Conservation (phyloP, 2,888 invertebrate genomes). For the Limnephilus marmoratus region DNA sequence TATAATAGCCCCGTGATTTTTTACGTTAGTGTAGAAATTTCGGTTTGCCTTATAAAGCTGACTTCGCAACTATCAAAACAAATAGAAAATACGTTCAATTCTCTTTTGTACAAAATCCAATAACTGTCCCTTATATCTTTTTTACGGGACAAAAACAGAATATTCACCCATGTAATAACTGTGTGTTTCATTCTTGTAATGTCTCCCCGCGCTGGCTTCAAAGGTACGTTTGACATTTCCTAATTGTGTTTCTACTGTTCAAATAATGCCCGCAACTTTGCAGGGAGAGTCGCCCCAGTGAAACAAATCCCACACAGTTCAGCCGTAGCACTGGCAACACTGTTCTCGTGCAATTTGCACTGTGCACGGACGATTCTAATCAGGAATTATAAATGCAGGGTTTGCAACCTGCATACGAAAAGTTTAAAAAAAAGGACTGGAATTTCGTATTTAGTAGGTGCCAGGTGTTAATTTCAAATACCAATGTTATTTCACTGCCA, state of each 20-base stretch:
- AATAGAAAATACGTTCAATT: background rate
- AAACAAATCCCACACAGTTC: background rate
- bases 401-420: background rate
- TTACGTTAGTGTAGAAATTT: no score
- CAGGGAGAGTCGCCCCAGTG: background rate
- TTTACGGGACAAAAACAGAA: background rate
- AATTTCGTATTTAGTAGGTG: background rate
- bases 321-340: background rate
- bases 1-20: no score
- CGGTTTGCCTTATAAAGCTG: background rate
- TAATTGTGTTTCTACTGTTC: slow-evolving; percentile 2
- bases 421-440: background rate
- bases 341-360: background rate
- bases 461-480: no score
- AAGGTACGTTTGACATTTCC: background rate
- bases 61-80: background rate
- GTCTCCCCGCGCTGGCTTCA: background rate
- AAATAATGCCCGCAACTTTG: background rate
- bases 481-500: no score
- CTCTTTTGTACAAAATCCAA: background rate
- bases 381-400: background rate
- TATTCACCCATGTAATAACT: background rate
- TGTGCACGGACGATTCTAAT: background rate
- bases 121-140: background rate
- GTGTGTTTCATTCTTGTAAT: background rate